Conservation (phyloP, 2,888 invertebrate genomes). For the Apamea epomidion region DNA sequence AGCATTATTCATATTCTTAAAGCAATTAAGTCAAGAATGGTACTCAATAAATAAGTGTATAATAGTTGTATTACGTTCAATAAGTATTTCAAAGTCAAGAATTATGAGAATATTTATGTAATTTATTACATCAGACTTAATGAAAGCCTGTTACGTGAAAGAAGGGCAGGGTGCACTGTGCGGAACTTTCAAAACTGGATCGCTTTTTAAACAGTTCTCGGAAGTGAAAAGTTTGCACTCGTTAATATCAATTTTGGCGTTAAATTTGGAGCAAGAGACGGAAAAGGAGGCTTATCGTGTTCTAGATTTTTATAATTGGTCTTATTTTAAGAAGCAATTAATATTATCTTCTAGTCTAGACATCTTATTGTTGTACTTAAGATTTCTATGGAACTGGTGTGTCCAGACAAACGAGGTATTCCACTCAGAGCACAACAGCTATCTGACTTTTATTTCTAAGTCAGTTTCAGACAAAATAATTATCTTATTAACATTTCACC, state of each 20-base stretch:
- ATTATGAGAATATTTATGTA: slow-evolving; percentile 35
- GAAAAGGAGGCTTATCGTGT: not conserved
- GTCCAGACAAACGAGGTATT: not conserved
- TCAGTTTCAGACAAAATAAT: not conserved
- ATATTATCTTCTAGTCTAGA: not conserved
- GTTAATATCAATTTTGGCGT: slow-evolving; percentile 9
- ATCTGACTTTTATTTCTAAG: not conserved
- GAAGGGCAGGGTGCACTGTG: slow-evolving; percentile 35
- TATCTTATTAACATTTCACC: not conserved
- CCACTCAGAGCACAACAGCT: not conserved
- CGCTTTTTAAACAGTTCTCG: slow-evolving; percentile 29
- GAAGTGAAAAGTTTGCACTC: slow-evolving; percentile 30
- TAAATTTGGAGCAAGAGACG: slow-evolving; percentile 11
- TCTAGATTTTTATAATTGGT: slow-evolving; percentile 16
- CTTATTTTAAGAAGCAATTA: not conserved
- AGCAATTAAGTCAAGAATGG: not conserved
- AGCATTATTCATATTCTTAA: not conserved
- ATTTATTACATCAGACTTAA: slow-evolving; percentile 47
- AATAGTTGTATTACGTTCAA: not conserved
- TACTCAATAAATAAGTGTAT: not conserved
- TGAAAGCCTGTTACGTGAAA: slow-evolving; percentile 5
- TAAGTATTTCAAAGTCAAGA: slow-evolving; percentile 11
- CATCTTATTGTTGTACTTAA: not conserved
- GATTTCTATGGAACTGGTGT: not conserved
- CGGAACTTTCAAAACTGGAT: slow-evolving; percentile 53